phyloP scores from a whole-genome alignment of 2,797 vertebrate genomes.

The Sebastes goodei region DNA sequence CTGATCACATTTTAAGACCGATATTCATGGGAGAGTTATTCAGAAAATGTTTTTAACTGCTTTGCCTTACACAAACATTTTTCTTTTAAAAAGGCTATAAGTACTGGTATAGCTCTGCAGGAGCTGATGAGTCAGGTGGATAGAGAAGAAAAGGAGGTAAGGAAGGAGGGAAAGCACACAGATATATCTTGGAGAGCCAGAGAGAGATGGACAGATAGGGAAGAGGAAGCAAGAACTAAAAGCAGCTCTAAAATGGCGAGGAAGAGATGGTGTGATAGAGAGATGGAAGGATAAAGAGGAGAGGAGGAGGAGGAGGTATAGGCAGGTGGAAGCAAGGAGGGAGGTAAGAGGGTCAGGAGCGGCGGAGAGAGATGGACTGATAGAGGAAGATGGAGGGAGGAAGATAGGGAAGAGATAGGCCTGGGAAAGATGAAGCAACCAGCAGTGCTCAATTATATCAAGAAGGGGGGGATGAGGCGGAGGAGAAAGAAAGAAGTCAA shows the following conservation, averaged over 20 bases:
- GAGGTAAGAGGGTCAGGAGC: conserved; percentile 28
- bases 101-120: background rate
- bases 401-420: background rate
- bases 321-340: conserved; percentile 11
- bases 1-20: background rate
- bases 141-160: background rate
- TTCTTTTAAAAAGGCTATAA: background rate
- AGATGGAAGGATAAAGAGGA: conserved; percentile 41
- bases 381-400: conserved; percentile 7
- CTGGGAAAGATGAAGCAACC: conserved; percentile 16
- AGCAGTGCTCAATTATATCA: conserved; percentile 18
- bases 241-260: conserved; percentile 47
- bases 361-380: conserved; percentile 30
- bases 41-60: background rate
- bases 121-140: conserved; percentile 6
- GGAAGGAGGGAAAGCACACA: background rate
- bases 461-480: background rate
- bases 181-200: conserved; percentile 44
- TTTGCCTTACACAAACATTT: background rate
- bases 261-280: conserved; percentile 54
- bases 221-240: conserved; percentile 57
- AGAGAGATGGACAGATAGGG: conserved; percentile 51
- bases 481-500: conserved; percentile 23
- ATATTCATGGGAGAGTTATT: background rate
- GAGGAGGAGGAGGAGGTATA: background rate